Evolutionary conservation across 2,888 invertebrate species (phyloP).

Genomic region (Acanthosepion esculentum): DNA sequence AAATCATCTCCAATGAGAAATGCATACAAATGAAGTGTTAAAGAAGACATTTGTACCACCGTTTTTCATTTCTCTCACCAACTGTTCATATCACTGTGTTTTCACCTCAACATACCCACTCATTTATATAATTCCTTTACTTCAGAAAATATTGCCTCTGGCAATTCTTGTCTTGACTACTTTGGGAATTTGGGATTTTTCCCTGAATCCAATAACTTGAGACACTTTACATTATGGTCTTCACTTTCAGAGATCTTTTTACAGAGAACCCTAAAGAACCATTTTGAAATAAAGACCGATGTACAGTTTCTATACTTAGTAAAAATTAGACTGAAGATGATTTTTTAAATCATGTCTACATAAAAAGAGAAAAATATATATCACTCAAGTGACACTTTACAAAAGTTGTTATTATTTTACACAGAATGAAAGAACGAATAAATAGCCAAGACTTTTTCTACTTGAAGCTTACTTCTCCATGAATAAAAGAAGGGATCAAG

Average conservation of each 20-base stretch:
- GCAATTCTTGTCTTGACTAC: neutral
- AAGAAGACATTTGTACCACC: too few species aligned
- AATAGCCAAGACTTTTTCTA: neutral
- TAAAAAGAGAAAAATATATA: neutral
- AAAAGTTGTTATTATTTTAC: neutral
- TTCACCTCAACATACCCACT: too few species aligned
- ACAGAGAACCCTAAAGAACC: neutral
- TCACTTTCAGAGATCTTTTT: neutral
- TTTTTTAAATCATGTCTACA: neutral
- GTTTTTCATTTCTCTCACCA: too few species aligned
- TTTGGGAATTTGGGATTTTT: neutral
- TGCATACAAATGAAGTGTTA: too few species aligned
- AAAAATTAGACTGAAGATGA: constrained; percentile 2
- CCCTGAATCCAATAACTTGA: neutral
- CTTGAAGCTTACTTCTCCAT: neutral
- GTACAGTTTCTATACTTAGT: neutral
- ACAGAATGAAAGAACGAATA: neutral
- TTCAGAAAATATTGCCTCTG: neutral
- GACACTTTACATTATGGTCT: too few species aligned
- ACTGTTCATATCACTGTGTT: too few species aligned
- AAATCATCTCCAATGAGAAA: too few species aligned
- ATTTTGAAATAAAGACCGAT: neutral
- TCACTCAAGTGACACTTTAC: neutral
- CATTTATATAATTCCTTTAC: neutral
- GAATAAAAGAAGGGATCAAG: neutral